Evolutionary conservation across 2,888 invertebrate species (phyloP).

Genomic region (Octonoba sinensis): DNA sequence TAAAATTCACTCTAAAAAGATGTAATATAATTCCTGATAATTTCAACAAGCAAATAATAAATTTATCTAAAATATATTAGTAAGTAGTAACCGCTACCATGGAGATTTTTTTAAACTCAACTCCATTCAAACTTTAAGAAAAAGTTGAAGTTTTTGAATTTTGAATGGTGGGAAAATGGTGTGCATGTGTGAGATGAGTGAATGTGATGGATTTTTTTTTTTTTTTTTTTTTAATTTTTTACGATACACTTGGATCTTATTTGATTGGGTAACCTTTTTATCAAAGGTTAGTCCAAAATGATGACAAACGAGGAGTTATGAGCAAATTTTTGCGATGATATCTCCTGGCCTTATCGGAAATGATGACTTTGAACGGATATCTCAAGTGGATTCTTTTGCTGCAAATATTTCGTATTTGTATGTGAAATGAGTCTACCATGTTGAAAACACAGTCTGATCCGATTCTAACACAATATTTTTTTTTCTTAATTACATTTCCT

Average conservation of each 20-base stretch:
- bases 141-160: not conserved
- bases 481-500: too few relatives aligned
- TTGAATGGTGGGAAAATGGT: not conserved
- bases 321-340: constrained; percentile 50
- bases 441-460: constrained; percentile 49
- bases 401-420: not conserved
- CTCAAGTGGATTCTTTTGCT: constrained; percentile 47
- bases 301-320: constrained; percentile 57
- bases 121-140: too few relatives aligned
- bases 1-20: too few relatives aligned
- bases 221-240: constrained; percentile 7
- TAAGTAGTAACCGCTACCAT: not conserved
- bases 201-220: constrained; percentile 14
- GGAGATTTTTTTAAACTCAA: not conserved
- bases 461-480: constrained; percentile 13
- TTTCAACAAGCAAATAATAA: not conserved
- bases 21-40: too few relatives aligned
- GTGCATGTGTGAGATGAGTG: constrained; percentile 11
- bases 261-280: constrained; percentile 39
- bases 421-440: constrained; percentile 43
- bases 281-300: constrained; percentile 30
- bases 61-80: not conserved
- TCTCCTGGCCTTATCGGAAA: constrained; percentile 45
- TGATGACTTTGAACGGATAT: constrained; percentile 60
- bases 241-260: constrained; percentile 55